Conservation (phyloP, 2,888 invertebrate species). For the Hipparchia sbordonii region DNA sequence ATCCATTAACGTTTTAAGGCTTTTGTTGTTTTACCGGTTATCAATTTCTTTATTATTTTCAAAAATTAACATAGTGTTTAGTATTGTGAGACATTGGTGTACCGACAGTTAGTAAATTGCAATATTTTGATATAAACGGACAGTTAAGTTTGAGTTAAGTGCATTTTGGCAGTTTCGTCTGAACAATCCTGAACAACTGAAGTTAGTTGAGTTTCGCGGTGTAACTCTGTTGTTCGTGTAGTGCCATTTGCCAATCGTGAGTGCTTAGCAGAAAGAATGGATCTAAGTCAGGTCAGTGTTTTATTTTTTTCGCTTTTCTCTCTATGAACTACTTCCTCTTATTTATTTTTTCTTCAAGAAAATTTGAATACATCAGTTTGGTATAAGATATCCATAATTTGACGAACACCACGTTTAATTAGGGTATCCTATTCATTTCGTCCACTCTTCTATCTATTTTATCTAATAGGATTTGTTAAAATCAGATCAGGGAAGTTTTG, state of each 20-base stretch:
- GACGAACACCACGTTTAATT: neutral
- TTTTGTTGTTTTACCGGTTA: no score
- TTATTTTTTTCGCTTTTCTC: neutral
- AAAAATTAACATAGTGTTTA: no score
- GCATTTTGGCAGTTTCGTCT: neutral
- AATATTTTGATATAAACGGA: neutral
- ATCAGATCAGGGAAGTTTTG: neutral
- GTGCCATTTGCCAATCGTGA: neutral
- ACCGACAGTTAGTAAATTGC: neutral
- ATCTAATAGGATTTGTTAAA: no score
- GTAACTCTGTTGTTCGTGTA: neutral
- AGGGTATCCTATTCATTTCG: no score
- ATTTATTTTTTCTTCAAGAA: neutral
- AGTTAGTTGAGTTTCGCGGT: neutral
- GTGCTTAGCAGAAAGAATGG: conserved; percentile 46
- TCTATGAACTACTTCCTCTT: neutral
- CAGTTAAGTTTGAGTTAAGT: neutral
- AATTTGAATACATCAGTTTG: neutral
- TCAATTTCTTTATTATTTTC: no score
- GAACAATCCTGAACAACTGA: neutral
- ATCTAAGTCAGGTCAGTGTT: conserved; percentile 59
- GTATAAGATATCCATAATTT: neutral
- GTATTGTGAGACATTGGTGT: neutral
- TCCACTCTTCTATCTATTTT: no score
- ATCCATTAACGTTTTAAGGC: no score